Conservation (phyloP, 2,888 invertebrate species). For the Prenolepis imparis region DNA sequence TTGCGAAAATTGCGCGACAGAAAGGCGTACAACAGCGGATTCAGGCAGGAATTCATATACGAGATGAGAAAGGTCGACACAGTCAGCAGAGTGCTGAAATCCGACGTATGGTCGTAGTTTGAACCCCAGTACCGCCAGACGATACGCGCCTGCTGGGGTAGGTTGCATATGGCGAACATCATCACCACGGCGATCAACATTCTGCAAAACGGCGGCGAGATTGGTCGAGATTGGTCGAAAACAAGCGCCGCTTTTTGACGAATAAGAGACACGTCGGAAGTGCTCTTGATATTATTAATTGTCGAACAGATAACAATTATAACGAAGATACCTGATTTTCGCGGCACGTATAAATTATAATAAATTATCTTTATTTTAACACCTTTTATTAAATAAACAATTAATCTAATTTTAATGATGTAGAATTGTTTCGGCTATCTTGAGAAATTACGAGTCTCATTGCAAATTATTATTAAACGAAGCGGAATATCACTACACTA, state of each 20-base stretch:
- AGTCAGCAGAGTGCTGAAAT: slow-evolving; percentile 92
- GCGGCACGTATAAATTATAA: neutral
- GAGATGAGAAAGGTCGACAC: slow-evolving; percentile 95
- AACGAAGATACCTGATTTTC: neutral
- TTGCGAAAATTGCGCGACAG: slow-evolving; percentile 93
- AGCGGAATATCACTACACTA: neutral
- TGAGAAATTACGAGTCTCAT: neutral
- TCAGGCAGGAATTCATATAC: slow-evolving; percentile 96
- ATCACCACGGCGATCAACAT: slow-evolving; percentile 96
- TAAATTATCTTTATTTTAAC: neutral
- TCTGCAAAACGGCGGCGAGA: slow-evolving; percentile 84
- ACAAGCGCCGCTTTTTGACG: neutral
- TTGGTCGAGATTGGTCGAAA: neutral
- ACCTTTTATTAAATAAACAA: too few species aligned
- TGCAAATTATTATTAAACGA: neutral
- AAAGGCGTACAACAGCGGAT: slow-evolving; percentile 96
- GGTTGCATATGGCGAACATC: slow-evolving; percentile 95
- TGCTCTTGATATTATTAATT: neutral
- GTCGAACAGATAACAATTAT: neutral
- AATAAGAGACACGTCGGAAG: neutral
- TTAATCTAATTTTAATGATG: too few species aligned
- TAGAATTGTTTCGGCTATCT: neutral
- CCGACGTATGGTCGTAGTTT: slow-evolving; percentile 81
- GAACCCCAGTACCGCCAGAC: slow-evolving; percentile 93
- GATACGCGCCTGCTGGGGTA: slow-evolving; percentile 95